Evolutionary conservation across 2,888 invertebrate genomes (phyloP).

Genomic region (Apotomis capreana): DNA sequence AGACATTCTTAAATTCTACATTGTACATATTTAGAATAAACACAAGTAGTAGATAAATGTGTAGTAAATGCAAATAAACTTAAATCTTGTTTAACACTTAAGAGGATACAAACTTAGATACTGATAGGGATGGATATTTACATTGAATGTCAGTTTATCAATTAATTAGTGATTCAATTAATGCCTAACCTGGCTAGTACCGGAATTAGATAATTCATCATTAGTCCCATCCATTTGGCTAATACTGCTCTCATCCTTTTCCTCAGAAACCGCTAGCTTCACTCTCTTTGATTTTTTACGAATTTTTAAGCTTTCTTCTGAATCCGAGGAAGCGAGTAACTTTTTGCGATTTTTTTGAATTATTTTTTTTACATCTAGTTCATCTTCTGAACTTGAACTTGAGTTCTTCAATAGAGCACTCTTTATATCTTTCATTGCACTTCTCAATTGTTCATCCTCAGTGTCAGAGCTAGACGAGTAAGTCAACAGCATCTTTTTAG

Average conservation of each 20-base stretch:
- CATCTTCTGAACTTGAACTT: constrained; percentile 56
- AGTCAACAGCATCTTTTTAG: constrained; percentile 66
- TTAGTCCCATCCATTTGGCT: constrained; percentile 49
- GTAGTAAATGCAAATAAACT: constrained; percentile 7
- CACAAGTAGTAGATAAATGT: not conserved
- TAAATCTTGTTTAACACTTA: not conserved
- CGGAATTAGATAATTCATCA: constrained; percentile 58
- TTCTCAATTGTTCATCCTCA: constrained; percentile 63
- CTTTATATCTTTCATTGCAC: constrained; percentile 59
- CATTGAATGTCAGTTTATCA: not conserved
- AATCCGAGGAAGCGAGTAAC: constrained; percentile 50
- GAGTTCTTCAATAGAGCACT: constrained; percentile 55
- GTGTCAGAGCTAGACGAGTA: constrained; percentile 73
- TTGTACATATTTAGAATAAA: constrained; percentile 10
- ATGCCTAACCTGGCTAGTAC: constrained; percentile 71
- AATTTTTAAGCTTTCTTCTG: constrained; percentile 49
- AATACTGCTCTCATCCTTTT: constrained; percentile 42
- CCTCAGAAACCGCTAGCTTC: constrained; percentile 25
- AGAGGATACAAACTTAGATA: not conserved
- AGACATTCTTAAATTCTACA: constrained; percentile 25
- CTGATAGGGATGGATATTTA: constrained; percentile 19
- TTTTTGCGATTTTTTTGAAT: constrained; percentile 32
- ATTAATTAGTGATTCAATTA: constrained; percentile 22
- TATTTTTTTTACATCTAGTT: constrained; percentile 44
- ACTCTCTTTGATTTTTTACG: constrained; percentile 42